These are phyloP conservation scores for Lophius piscatorius DNA, from an alignment of 2,113 vertebrate genomes.

Conservation along the genomic window DNA sequence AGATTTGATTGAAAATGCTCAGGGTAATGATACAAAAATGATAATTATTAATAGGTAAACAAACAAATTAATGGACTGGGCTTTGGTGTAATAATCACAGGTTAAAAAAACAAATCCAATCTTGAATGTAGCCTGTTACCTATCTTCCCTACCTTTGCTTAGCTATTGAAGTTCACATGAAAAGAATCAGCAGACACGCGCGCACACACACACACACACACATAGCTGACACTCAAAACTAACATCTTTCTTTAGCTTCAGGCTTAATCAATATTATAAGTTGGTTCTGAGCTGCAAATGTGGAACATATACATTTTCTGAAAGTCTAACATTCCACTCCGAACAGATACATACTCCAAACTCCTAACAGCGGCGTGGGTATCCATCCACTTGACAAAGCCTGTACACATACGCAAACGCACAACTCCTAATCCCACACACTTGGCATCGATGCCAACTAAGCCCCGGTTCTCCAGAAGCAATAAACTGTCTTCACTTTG, in stretches of 20 bases:
- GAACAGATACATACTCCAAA: slow-evolving; percentile 10
- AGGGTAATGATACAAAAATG: not conserved
- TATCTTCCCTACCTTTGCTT: no score
- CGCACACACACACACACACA: slow-evolving; percentile 4
- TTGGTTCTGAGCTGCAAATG: not conserved
- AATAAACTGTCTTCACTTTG: slow-evolving; percentile 72
- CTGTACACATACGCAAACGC: slow-evolving; percentile 10
- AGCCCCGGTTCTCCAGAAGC: slow-evolving; percentile 72
- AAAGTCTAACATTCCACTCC: slow-evolving; percentile 1
- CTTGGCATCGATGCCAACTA: slow-evolving; percentile 56
- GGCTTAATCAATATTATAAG: slow-evolving; percentile 1
- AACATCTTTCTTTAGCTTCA: slow-evolving; percentile 4
- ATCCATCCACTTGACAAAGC: slow-evolving; percentile 45
- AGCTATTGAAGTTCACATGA: no score
- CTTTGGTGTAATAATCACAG: no score
- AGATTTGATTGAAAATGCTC: slow-evolving; percentile 4
- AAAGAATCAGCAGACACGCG: not conserved
- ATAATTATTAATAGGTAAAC: no score
- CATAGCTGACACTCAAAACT: slow-evolving; percentile 1
- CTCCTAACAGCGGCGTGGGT: slow-evolving; percentile 25
- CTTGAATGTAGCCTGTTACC: no score
- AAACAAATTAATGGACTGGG: no score
- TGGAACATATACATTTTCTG: slow-evolving; percentile 17
- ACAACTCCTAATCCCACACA: slow-evolving; percentile 46
- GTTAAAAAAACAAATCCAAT: no score